These are phyloP conservation scores for Enteromius treurensis DNA, from an alignment of 2,797 vertebrate genomes.

Conservation along the genomic window DNA sequence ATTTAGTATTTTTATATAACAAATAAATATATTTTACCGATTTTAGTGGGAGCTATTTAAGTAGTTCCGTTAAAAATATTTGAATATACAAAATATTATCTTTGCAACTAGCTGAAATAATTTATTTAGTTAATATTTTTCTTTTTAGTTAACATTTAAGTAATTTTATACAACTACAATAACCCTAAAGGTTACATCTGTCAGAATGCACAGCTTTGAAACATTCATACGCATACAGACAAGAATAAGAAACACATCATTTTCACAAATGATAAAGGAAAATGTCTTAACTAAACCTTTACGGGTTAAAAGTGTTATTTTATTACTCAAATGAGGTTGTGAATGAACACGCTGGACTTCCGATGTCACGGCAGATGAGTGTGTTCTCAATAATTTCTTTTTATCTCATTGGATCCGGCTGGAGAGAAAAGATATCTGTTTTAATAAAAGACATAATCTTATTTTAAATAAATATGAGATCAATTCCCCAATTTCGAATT, in stretches of 20 bases:
- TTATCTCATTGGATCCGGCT: conserved; percentile 17
- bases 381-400: conserved; percentile 11
- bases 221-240: background rate
- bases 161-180: background rate
- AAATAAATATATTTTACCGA: background rate
- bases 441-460: conserved; percentile 49
- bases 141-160: background rate
- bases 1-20: background rate
- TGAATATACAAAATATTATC: background rate
- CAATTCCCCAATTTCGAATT: conserved; percentile 37
- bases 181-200: too few relatives aligned
- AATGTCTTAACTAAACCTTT: background rate
- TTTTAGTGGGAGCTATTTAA: background rate
- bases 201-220: background rate
- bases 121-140: background rate
- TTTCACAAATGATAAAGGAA: background rate
- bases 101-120: background rate
- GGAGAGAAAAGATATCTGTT: conserved; percentile 30
- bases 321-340: background rate
- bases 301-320: background rate
- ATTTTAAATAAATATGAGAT: conserved; percentile 42
- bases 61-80: background rate
- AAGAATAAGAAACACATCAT: background rate
- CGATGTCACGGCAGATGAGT: background rate
- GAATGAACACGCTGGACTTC: background rate